Conservation (phyloP, 2,888 invertebrate genomes). For the Coenonympha glycerion region DNA sequence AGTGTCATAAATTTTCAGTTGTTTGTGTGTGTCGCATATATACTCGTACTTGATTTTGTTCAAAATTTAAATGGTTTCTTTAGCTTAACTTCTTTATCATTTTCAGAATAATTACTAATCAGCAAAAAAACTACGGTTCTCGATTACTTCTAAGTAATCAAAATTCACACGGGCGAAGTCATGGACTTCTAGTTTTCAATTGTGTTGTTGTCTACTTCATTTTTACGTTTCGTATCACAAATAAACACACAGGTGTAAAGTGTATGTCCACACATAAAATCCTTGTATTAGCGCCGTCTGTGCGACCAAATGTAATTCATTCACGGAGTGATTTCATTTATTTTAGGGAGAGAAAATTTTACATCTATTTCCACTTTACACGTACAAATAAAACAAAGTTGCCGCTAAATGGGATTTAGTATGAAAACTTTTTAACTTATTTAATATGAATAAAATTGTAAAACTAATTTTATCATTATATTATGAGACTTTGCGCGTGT, state of each 20-base stretch:
- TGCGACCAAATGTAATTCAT: conserved; percentile 1
- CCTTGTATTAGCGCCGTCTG: background rate
- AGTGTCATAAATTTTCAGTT: no score
- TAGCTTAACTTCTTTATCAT: no score
- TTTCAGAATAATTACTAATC: no score
- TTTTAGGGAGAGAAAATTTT: conserved; percentile 5
- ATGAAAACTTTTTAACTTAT: conserved; percentile 1
- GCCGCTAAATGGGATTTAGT: conserved; percentile 4
- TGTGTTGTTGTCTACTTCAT: no score
- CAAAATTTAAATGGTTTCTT: no score
- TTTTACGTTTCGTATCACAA: background rate
- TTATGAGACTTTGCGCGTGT: background rate
- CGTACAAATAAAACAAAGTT: conserved; percentile 10
- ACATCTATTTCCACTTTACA: conserved; percentile 10
- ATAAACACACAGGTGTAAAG: no score
- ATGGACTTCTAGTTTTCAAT: no score
- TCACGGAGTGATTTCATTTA: conserved; percentile 3
- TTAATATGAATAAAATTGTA: background rate
- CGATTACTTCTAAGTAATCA: no score
- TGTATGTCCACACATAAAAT: background rate
- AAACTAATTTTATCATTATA: background rate
- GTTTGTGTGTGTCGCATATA: no score
- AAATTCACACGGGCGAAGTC: no score
- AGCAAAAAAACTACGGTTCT: no score
- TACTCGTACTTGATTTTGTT: no score